Evolutionary conservation across 92 coral and sea anemone genomes (phyloP).

Genomic region (Phymanthus crucifer): DNA sequence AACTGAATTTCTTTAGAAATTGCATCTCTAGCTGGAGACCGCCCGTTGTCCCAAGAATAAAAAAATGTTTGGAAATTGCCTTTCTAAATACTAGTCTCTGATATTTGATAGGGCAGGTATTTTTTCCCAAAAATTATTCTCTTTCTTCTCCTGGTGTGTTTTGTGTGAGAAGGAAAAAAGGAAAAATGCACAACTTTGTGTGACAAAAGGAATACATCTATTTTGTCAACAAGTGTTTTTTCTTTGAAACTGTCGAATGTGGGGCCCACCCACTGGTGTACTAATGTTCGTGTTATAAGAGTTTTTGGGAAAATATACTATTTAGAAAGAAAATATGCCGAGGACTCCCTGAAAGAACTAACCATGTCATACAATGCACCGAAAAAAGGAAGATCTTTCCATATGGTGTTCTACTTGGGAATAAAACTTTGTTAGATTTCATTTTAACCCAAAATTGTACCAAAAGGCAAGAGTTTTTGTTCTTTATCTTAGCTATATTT

Average conservation of each 20-base stretch:
- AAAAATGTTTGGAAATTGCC: neutral
- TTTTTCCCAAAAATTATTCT: neutral
- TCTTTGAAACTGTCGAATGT: neutral
- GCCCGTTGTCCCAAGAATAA: neutral
- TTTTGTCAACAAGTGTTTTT: neutral
- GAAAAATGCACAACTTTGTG: neutral
- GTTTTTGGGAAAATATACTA: neutral
- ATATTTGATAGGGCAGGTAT: neutral
- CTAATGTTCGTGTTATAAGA: conserved; percentile 1
- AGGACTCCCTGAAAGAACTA: neutral
- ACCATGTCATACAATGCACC: neutral
- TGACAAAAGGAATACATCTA: neutral
- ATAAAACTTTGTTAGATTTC: neutral
- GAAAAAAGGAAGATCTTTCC: neutral
- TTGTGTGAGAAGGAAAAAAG: neutral
- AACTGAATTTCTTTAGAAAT: neutral
- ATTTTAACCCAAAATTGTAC: neutral
- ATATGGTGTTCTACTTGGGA: neutral
- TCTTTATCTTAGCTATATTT: no score
- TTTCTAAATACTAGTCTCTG: neutral
- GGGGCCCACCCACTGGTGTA: neutral
- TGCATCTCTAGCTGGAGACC: neutral
- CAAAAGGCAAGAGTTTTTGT: neutral
- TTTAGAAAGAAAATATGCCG: neutral
- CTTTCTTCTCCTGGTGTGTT: neutral